phyloP scores from a whole-genome alignment of 2,888 invertebrate genomes.

The Creontiades dilutus region DNA sequence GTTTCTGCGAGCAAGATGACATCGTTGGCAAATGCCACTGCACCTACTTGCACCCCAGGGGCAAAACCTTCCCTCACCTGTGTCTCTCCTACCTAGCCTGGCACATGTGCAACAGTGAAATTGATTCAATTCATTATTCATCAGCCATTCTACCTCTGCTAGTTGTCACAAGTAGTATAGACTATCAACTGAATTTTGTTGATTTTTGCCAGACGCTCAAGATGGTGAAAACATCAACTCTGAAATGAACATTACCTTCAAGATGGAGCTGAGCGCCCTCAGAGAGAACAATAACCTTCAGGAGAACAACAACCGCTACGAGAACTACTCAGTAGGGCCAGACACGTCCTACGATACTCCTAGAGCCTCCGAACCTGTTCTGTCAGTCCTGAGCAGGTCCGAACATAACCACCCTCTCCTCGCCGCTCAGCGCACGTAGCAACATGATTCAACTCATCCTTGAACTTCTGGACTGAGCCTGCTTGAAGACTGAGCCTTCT shows the following conservation, averaged over 20 bases:
- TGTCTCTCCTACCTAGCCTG: too few species aligned
- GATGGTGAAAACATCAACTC: constrained; percentile 45
- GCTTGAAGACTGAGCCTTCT: too few species aligned
- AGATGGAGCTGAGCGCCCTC: constrained; percentile 42
- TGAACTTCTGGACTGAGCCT: background rate
- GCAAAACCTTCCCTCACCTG: too few species aligned
- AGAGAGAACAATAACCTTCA: too few species aligned
- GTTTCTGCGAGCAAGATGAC: too few species aligned
- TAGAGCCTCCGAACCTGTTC: background rate
- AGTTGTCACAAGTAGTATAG: too few species aligned
- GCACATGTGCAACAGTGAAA: too few species aligned
- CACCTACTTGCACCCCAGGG: too few species aligned
- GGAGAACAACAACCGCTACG: constrained; percentile 61
- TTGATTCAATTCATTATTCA: too few species aligned
- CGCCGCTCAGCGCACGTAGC: background rate
- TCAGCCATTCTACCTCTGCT: too few species aligned
- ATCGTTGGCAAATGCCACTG: too few species aligned
- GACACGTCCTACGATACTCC: constrained; percentile 72
- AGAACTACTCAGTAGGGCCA: constrained; percentile 69
- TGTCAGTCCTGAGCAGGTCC: background rate
- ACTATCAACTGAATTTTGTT: background rate
- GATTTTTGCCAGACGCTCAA: constrained; percentile 15
- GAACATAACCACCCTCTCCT: background rate
- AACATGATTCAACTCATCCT: background rate
- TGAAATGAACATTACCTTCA: constrained; percentile 69